Evolutionary conservation across 2,888 invertebrate genomes (phyloP).

Genomic region (Ectemnius lituratus): DNA sequence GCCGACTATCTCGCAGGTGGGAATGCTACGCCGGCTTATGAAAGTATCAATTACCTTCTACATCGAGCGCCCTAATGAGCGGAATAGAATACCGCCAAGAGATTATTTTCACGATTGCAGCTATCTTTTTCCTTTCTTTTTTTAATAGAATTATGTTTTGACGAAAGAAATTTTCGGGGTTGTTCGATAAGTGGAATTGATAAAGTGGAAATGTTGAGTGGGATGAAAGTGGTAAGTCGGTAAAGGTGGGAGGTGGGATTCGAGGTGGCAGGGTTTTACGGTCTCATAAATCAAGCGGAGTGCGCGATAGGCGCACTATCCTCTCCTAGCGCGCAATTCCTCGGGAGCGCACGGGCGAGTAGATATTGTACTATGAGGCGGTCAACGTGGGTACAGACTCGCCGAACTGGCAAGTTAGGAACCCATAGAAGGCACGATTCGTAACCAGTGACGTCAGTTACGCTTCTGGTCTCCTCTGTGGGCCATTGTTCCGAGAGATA

Average conservation of each 20-base stretch:
- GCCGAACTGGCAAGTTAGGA: constrained; percentile 50
- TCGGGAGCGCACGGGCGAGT: constrained; percentile 4
- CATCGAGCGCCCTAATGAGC: constrained; percentile 74
- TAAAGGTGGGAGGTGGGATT: constrained; percentile 15
- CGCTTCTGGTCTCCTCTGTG: constrained; percentile 41
- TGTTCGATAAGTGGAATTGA: too few species aligned
- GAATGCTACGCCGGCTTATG: constrained; percentile 74
- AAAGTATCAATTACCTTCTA: constrained; percentile 76
- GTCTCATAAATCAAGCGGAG: constrained; percentile 30
- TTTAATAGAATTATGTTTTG: too few species aligned
- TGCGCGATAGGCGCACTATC: constrained; percentile 19
- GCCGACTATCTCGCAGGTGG: constrained; percentile 71
- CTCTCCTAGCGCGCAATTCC: constrained; percentile 26
- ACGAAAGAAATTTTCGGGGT: too few species aligned
- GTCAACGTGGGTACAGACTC: constrained; percentile 48
- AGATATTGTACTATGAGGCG: constrained; percentile 10
- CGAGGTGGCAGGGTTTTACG: constrained; percentile 29
- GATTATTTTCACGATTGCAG: too few species aligned
- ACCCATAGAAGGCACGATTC: constrained; percentile 66
- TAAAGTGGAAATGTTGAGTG: too few species aligned
- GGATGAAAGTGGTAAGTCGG: background rate
- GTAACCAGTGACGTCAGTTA: constrained; percentile 65
- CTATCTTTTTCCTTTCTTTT: too few species aligned
- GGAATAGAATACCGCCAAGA: constrained; percentile 58
- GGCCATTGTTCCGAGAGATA: constrained; percentile 54